Conservation (phyloP, 2,797 vertebrate species). For the Enteromius trimaculatus region DNA sequence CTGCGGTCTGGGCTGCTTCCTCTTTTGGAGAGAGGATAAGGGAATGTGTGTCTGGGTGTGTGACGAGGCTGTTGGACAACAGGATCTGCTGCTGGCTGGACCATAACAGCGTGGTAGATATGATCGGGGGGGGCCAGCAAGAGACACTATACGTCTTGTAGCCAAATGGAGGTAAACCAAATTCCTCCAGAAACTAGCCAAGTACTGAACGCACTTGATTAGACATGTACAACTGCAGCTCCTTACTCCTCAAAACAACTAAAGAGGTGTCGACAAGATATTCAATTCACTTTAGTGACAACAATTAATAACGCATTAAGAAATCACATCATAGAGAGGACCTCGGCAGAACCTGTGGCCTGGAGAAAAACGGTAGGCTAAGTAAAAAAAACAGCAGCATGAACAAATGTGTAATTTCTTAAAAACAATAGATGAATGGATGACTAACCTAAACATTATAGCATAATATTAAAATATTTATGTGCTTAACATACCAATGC, state of each 20-base stretch:
- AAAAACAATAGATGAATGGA: neutral
- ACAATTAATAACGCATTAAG: neutral
- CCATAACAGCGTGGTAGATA: constrained; percentile 16
- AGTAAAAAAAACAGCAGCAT: neutral
- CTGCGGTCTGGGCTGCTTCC: constrained; percentile 73
- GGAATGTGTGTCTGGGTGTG: constrained; percentile 32
- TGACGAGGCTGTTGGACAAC: constrained; percentile 19
- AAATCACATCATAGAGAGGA: neutral
- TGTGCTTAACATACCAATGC: too few relatives aligned
- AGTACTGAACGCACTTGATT: neutral
- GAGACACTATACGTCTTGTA: constrained; percentile 6
- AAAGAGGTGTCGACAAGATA: neutral
- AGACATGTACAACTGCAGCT: neutral
- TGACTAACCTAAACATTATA: too few relatives aligned
- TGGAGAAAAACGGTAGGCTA: neutral
- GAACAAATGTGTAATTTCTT: neutral
- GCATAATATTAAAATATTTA: too few relatives aligned
- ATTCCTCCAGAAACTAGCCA: constrained; percentile 19
- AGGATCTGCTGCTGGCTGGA: constrained; percentile 44
- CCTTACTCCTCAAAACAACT: neutral
- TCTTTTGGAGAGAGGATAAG: constrained; percentile 59
- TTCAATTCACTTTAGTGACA: neutral
- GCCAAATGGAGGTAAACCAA: constrained; percentile 27
- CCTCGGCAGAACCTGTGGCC: neutral
- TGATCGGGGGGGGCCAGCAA: constrained; percentile 17